Percentiles rank a stretch among this genome's conserved stretches.
These are phyloP conservation scores for Tenthredo notha DNA, from an alignment of 2,888 invertebrate species.

Conservation along the genomic window DNA sequence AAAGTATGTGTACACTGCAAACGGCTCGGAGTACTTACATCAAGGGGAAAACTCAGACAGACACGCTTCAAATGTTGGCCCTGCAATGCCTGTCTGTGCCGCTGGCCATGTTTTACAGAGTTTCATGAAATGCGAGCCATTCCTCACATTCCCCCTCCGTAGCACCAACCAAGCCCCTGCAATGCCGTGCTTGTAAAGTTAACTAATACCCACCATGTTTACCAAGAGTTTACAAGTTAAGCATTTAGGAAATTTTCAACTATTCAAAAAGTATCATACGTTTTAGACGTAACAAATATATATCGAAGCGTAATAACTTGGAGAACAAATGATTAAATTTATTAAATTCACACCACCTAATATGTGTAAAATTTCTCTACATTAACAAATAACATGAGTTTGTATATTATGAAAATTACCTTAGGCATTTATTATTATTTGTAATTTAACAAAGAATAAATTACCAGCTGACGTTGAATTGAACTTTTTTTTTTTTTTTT, in stretches of 20 bases:
- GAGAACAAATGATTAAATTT: conserved; percentile 27
- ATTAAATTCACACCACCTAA: conserved; percentile 29
- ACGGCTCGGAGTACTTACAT: conserved; percentile 77
- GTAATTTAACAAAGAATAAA: conserved; percentile 40
- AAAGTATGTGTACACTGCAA: conserved; percentile 79
- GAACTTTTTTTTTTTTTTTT: conserved; percentile 13
- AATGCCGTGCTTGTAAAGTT: conserved; percentile 60
- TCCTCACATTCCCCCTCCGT: conserved; percentile 77
- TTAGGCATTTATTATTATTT: conserved; percentile 31
- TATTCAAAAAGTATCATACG: conserved; percentile 15
- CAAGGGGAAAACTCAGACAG: conserved; percentile 77
- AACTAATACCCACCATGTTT: conserved; percentile 58
- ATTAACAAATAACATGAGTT: conserved; percentile 8
- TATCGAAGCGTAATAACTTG: background rate
- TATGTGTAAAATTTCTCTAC: background rate
- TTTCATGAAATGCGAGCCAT: conserved; percentile 77
- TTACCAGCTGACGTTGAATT: background rate
- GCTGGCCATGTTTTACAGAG: conserved; percentile 77
- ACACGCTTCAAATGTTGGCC: conserved; percentile 79
- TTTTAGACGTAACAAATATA: conserved; percentile 2
- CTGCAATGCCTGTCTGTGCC: conserved; percentile 78
- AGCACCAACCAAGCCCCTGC: conserved; percentile 73
- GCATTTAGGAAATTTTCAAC: conserved; percentile 27
- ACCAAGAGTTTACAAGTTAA: conserved; percentile 11
- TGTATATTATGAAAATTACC: conserved; percentile 16